Evolutionary conservation across 2,797 vertebrate species (phyloP).

Genomic region (Alfaro cultratus): DNA sequence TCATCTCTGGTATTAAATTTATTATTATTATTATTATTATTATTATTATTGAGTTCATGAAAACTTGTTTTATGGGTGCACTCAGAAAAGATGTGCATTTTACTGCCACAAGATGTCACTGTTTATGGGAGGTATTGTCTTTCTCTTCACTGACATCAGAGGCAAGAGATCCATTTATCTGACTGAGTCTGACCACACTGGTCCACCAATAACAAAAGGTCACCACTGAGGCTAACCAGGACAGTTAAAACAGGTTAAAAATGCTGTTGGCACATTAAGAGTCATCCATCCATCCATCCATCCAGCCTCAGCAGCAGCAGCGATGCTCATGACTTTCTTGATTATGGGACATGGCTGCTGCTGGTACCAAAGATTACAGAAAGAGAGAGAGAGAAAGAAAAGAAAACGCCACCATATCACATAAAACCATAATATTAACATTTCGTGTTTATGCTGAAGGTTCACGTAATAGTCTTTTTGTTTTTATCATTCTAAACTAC

Average conservation of each 20-base stretch:
- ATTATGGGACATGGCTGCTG: slow-evolving; percentile 5
- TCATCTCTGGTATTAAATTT: not conserved
- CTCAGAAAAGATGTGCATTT: too few relatives aligned
- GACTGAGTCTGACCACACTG: not conserved
- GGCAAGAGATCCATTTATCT: not conserved
- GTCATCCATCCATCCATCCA: not conserved
- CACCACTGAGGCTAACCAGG: not conserved
- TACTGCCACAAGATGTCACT: not conserved
- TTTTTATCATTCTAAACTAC: not conserved
- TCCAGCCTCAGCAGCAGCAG: not conserved
- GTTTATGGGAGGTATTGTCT: too few relatives aligned
- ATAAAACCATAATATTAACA: not conserved
- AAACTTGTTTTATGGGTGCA: not conserved
- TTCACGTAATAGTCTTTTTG: not conserved
- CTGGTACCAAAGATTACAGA: not conserved
- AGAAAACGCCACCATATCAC: not conserved
- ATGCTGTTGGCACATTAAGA: not conserved
- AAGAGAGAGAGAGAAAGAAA: not conserved
- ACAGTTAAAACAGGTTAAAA: not conserved
- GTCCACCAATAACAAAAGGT: not conserved
- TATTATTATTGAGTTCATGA: not conserved
- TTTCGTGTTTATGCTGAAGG: not conserved
- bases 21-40: not conserved
- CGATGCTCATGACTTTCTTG: slow-evolving; percentile 12
- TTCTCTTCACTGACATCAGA: not conserved